A percentile compares a stretch with the other conserved stretches of the same genome.
Evolutionary conservation across 2,888 invertebrate species (phyloP).

Genomic region (Cheilosia pagana): DNA sequence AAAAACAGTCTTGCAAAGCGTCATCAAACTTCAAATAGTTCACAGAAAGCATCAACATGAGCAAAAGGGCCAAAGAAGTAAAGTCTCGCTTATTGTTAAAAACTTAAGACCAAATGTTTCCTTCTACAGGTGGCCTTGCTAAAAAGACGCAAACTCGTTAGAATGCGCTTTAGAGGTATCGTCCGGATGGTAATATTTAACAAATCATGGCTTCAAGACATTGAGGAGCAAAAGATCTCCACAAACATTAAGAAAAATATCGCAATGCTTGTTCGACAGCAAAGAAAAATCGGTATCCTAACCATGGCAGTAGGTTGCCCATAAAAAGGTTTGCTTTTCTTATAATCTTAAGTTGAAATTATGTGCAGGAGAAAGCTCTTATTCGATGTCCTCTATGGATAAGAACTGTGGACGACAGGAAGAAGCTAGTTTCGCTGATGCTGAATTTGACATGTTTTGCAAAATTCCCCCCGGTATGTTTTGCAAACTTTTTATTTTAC

Average conservation of each 20-base stretch:
- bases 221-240: slow-evolving; percentile 76
- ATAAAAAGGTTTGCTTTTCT: background rate
- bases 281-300: slow-evolving; percentile 84
- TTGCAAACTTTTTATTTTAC: too few relatives aligned
- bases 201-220: slow-evolving; percentile 77
- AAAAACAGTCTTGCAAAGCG: background rate
- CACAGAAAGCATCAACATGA: slow-evolving; percentile 10
- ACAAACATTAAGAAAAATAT: slow-evolving; percentile 84
- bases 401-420: slow-evolving; percentile 86
- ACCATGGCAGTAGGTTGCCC: slow-evolving; percentile 82
- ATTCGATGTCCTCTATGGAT: slow-evolving; percentile 85
- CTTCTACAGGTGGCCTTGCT: slow-evolving; percentile 39
- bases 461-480: slow-evolving; percentile 85
- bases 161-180: slow-evolving; percentile 85
- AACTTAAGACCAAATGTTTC: background rate
- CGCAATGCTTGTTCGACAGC: slow-evolving; percentile 84
- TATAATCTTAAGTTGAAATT: background rate
- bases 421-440: slow-evolving; percentile 85
- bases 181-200: slow-evolving; percentile 86
- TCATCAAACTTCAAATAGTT: background rate
- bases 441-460: slow-evolving; percentile 87
- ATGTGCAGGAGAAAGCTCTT: slow-evolving; percentile 86
- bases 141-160: slow-evolving; percentile 83
- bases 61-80: slow-evolving; percentile 49
- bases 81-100: background rate